phyloP scores from a whole-genome alignment of 2,888 invertebrate species.

The Drepanosiphum platanoidis region DNA sequence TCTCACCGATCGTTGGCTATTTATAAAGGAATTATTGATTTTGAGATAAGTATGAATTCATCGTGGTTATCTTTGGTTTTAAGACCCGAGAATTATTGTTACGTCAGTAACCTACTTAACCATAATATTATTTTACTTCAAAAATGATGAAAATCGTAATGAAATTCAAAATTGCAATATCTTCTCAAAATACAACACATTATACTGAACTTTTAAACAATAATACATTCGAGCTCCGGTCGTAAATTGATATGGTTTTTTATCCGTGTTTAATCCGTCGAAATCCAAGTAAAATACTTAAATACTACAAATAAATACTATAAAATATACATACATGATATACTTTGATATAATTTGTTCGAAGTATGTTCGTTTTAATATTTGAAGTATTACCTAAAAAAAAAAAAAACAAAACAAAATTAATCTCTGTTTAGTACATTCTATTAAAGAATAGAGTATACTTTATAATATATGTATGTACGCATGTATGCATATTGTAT shows the following conservation, averaged over 20 bases:
- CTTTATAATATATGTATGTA: no score
- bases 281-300: not conserved
- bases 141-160: no score
- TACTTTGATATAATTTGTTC: not conserved
- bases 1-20: no score
- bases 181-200: no score
- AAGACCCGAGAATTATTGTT: no score
- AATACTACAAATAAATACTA: not conserved
- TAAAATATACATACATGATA: not conserved
- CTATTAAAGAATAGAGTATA: not conserved
- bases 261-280: not conserved
- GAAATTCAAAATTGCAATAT: no score
- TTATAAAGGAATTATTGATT: no score
- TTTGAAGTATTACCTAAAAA: conserved; percentile 41
- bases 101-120: no score
- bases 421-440: not conserved
- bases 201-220: no score
- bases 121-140: no score
- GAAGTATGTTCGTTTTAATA: not conserved
- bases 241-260: not conserved
- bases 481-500: not conserved
- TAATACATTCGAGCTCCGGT: not conserved
- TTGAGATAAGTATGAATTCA: no score
- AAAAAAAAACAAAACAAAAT: not conserved
- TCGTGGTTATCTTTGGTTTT: no score